A percentile compares a stretch with the other conserved stretches of the same genome.
These are phyloP conservation scores for Hylomyscus alleni DNA, from an alignment of 2,797 vertebrate genomes.

Conservation along the genomic window DNA sequence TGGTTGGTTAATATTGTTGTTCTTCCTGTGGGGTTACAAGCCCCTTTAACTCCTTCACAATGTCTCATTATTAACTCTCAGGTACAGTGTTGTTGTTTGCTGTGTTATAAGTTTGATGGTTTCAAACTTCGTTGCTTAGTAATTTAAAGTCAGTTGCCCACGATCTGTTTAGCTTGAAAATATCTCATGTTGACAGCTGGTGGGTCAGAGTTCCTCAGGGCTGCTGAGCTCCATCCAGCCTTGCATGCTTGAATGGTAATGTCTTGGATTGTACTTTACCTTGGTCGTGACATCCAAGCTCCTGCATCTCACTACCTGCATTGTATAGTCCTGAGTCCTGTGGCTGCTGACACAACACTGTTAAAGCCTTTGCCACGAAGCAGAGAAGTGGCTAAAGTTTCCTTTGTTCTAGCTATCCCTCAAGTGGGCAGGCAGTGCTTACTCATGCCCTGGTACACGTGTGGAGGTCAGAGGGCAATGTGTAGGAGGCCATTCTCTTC, in stretches of 20 bases:
- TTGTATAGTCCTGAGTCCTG: conserved; percentile 15
- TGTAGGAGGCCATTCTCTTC: neutral
- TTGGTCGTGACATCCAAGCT: neutral
- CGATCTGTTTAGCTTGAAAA: neutral
- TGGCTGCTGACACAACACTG: neutral
- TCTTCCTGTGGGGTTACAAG: no score
- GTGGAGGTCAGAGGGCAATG: neutral
- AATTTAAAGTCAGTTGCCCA: neutral
- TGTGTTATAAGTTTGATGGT: neutral
- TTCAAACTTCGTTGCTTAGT: neutral
- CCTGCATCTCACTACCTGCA: neutral
- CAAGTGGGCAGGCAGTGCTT: neutral
- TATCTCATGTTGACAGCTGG: neutral
- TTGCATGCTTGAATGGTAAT: neutral
- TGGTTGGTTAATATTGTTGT: no score
- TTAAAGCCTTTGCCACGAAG: neutral
- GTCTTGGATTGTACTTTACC: conserved; percentile 39
- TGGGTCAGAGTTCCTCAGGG: neutral
- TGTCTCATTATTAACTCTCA: neutral
- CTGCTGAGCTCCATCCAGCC: conserved; percentile 9
- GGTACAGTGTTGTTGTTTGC: neutral
- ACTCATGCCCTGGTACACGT: neutral
- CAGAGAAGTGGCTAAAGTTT: neutral
- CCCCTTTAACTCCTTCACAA: neutral
- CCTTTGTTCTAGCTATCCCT: neutral